Evolutionary conservation across 2,797 vertebrate genomes (phyloP), one percentile per base, ranked within the genome.

Genomic region (Anas bernieri): DNA sequence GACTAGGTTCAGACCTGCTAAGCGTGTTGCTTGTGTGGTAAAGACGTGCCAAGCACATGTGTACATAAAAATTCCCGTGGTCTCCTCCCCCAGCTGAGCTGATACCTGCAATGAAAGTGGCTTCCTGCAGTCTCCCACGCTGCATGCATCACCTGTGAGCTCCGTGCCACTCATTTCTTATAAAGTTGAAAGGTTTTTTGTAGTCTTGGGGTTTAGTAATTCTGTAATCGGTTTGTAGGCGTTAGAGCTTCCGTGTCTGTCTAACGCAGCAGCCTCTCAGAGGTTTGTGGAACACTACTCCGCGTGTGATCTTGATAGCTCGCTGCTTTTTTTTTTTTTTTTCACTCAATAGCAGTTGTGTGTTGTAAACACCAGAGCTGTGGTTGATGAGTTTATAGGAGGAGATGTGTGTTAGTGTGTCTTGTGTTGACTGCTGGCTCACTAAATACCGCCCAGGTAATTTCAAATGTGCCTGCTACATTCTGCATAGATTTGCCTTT

Each of bases 291-390:
- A 83, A 21, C 7, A 0, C 79, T 70, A 5, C 58, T 77, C 89
- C 45, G 2, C 41, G 76, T 48, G 25, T 77, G 30, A 89, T 61
- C 76, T 50, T 43, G 78, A 30, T 45, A 12, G 26, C 35, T 86
- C 48, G 35, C 33, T 20, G 56, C 31, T 41, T 23, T 41, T 20
- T 39, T 21, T 55, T 22, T 13, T 55, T 22, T 13, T 7, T 31
- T 12, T 33, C 35, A 62, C n/a, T 72, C 20, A 12, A 9, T n/a
- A 70, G 72, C 66, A 69, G 46, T 58, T 88, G 55, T 9, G 3
- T 62, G 58, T 37, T 91, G 79, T 92, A 88, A 96, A 88, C 85
- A 73, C 16, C 62, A 54, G 80, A 83, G 79, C 45, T 95, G 87
- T 73, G 87, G 88, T 5, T 90, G 80, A 31, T 73, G 31, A 58